Conservation (phyloP, 2,888 invertebrate species). For the Oscheius sp. region DNA sequence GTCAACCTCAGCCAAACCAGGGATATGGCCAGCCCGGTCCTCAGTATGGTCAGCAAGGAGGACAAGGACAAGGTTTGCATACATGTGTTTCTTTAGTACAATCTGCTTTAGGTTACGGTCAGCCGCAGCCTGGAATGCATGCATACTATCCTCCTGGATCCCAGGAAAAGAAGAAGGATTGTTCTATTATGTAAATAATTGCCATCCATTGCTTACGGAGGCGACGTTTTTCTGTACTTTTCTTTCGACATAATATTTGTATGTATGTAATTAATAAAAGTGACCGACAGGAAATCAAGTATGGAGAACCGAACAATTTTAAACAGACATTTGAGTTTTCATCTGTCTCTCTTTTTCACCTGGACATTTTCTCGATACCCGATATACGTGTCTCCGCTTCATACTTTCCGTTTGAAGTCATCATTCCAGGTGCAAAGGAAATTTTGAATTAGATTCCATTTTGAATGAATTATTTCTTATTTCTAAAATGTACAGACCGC, state of each 20-base stretch:
- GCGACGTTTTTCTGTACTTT: no score
- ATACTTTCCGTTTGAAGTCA: no score
- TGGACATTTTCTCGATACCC: no score
- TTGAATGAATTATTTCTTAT: no score
- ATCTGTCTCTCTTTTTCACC: no score
- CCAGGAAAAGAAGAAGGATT: conserved; percentile 66
- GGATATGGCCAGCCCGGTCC: conserved; percentile 2
- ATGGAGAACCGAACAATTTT: no score
- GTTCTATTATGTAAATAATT: conserved; percentile 31
- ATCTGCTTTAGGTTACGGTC: conserved; percentile 11
- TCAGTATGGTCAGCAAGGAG: background rate
- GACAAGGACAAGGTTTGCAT: background rate
- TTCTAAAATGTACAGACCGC: no score
- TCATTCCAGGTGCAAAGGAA: no score
- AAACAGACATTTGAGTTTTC: no score
- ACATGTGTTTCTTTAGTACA: background rate
- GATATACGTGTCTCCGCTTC: no score
- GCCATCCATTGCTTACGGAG: background rate
- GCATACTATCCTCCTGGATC: conserved; percentile 65
- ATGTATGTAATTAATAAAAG: background rate
- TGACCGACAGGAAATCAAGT: background rate
- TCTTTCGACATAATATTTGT: conserved; percentile 1
- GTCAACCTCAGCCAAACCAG: background rate
- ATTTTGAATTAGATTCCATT: no score
- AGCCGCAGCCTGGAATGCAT: conserved; percentile 42